Evolutionary conservation across 2,113 vertebrate genomes (phyloP).

Genomic region (Alces alces): DNA sequence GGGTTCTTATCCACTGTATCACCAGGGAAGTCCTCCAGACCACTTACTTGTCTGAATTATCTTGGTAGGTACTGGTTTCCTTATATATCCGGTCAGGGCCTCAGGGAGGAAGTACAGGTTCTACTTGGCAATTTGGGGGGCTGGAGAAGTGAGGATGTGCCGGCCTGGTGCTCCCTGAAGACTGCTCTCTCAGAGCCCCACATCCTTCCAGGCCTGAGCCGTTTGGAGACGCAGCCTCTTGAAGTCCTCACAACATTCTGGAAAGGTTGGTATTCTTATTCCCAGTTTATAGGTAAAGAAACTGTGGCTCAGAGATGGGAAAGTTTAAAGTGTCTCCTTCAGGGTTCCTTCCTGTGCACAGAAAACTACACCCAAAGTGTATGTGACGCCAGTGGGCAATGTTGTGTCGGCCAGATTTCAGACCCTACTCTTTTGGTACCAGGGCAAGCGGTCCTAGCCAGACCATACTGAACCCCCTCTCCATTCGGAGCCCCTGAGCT

Average conservation of each 20-base stretch:
- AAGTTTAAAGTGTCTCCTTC: neutral
- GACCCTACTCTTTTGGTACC: neutral
- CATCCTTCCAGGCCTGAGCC: neutral
- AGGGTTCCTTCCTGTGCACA: neutral
- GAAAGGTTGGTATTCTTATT: neutral
- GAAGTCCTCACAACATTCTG: neutral
- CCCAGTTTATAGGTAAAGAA: neutral
- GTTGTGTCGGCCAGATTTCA: neutral
- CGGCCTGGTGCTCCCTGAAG: neutral
- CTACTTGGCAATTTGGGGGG: neutral
- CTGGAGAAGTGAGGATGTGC: neutral
- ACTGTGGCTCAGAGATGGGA: neutral
- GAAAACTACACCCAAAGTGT: neutral
- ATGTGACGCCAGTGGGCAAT: neutral
- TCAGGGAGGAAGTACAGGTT: neutral
- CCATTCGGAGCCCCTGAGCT: neutral
- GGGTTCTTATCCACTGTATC: neutral
- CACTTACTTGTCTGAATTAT: neutral
- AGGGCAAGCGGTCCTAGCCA: neutral
- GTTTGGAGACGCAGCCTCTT: neutral
- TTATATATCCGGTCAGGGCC: neutral
- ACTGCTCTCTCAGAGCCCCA: neutral
- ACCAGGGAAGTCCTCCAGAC: neutral
- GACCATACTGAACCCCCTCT: too few relatives aligned
- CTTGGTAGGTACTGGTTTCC: neutral